phyloP scores from a whole-genome alignment of 53 echinoderm and acorn worm species.

The Zoroaster sp. region DNA sequence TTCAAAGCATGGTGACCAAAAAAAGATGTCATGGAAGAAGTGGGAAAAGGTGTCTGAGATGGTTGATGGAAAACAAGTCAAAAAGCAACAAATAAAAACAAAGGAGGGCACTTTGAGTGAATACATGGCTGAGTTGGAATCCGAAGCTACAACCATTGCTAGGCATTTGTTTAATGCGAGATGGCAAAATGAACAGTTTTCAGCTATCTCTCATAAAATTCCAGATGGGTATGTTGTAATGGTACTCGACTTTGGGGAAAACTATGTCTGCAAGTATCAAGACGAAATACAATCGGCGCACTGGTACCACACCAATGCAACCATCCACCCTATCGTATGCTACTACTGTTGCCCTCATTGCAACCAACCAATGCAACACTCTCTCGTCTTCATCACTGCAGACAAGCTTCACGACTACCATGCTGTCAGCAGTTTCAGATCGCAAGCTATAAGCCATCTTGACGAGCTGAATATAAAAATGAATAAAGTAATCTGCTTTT shows the following conservation, averaged over 20 bases:
- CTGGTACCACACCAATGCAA: background rate
- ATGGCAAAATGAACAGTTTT: background rate
- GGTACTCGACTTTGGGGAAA: background rate
- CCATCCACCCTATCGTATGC: background rate
- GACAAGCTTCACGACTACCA: conserved; percentile 17
- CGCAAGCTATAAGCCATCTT: background rate
- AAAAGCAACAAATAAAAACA: background rate
- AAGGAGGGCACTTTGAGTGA: background rate
- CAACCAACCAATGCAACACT: background rate
- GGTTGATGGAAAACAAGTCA: background rate
- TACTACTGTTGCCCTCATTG: background rate
- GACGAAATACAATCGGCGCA: conserved; percentile 30
- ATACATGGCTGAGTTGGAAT: background rate
- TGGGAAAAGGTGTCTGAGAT: background rate
- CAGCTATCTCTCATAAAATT: background rate
- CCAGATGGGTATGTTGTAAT: background rate
- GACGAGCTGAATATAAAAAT: too few species aligned
- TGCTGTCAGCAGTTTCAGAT: background rate
- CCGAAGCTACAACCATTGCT: background rate
- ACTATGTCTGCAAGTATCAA: background rate
- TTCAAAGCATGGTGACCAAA: background rate
- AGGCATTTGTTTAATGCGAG: background rate
- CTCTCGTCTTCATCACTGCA: background rate
- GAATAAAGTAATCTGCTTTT: too few species aligned
- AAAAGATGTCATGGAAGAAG: background rate